These are phyloP conservation scores for Phalloptychus januarius DNA, from an alignment of 2,797 vertebrate species.

Conservation along the genomic window DNA sequence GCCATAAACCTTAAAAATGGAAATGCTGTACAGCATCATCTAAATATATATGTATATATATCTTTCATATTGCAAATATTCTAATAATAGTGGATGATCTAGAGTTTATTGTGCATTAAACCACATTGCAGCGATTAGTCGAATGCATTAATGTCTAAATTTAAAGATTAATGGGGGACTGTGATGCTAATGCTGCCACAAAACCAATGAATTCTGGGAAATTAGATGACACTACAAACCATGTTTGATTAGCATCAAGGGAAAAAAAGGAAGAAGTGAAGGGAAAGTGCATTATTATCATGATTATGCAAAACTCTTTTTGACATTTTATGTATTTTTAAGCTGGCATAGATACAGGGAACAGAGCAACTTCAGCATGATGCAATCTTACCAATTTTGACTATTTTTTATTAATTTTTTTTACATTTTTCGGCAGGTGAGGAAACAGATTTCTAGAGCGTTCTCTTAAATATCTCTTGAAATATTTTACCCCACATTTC, in stretches of 20 bases:
- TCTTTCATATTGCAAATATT: not conserved
- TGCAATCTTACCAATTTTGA: not conserved
- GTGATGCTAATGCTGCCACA: not conserved
- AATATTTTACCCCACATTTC: no score
- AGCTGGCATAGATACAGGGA: not conserved
- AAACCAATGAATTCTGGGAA: slow-evolving; percentile 1
- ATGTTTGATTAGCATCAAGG: slow-evolving; percentile 10
- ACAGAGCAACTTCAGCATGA: not conserved
- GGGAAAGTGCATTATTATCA: slow-evolving; percentile 8
- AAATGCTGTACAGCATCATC: not conserved
- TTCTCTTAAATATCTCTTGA: no score
- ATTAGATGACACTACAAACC: slow-evolving; percentile 3
- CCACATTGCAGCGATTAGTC: not conserved
- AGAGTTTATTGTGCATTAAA: not conserved
- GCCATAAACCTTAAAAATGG: not conserved
- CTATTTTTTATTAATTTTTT: no score
- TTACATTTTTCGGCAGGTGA: no score
- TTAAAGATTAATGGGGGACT: slow-evolving; percentile 5
- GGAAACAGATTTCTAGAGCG: no score
- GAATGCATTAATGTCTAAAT: not conserved
- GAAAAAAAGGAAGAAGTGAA: not conserved
- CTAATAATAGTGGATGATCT: slow-evolving; percentile 2
- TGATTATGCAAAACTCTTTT: slow-evolving; percentile 2
- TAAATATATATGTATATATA: not conserved
- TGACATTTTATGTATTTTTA: not conserved